These are phyloP conservation scores for western clawed frog (Xenopus tropicalis) DNA, from an alignment of 2,113 vertebrate genomes.

Conservation along the genomic window UCB_Xtro_10.0 CM004445.2:30741501-30742000, in stretches of 20 bases:
- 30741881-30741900: too few relatives aligned
- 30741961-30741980: too few relatives aligned
- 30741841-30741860: too few relatives aligned
- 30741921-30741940: too few relatives aligned
- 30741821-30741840: too few relatives aligned
- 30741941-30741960: too few relatives aligned
- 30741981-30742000: too few relatives aligned
- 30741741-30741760: not conserved
- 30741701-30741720: not conserved
- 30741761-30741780: not conserved
- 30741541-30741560: slow-evolving; percentile 31
- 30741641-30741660: slow-evolving; percentile 34
- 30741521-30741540: slow-evolving; percentile 17
- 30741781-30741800: not conserved
- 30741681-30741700: not conserved
- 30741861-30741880: too few relatives aligned
- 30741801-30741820: too few relatives aligned
- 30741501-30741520: slow-evolving; percentile 5
- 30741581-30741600: not conserved
- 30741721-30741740: not conserved
- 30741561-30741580: slow-evolving; percentile 25
- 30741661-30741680: not conserved
- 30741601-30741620: slow-evolving; percentile 11
- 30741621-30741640: slow-evolving; percentile 11
- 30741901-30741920: too few relatives aligned